Evolutionary conservation across 2,113 vertebrate species (phyloP).

Genomic region (Oryctolagus cuniculus): DNA sequence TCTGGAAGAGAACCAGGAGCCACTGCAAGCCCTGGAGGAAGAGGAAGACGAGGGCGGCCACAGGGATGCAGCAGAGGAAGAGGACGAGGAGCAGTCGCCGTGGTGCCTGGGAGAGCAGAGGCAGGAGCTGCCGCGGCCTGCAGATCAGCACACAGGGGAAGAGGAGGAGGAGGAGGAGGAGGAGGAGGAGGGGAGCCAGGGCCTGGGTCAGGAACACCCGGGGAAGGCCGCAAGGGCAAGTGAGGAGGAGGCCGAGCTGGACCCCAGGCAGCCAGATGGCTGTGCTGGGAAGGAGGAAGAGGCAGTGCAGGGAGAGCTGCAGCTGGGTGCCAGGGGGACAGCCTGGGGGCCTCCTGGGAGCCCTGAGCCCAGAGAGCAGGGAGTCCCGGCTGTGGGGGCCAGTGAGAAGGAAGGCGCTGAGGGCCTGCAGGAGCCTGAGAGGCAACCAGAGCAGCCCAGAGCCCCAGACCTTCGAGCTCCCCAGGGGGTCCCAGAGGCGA

Average conservation of each 20-base stretch:
- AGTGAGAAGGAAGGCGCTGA: not conserved
- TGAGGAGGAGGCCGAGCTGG: not conserved
- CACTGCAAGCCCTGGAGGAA: not conserved
- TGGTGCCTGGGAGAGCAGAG: conserved; percentile 4
- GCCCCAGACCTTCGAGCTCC: not conserved
- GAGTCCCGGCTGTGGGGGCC: not conserved
- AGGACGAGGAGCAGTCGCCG: not conserved
- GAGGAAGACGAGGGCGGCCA: not conserved
- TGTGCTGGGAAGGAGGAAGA: not conserved
- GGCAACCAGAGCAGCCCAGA: not conserved
- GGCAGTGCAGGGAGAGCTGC: no score
- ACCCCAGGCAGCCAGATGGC: not conserved
- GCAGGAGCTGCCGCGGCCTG: not conserved
- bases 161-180: no score
- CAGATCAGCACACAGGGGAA: not conserved
- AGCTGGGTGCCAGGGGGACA: not conserved
- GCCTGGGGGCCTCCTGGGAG: not conserved
- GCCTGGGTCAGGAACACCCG: not conserved
- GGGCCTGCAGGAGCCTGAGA: not conserved
- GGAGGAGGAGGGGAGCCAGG: not conserved
- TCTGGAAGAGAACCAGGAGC: not conserved
- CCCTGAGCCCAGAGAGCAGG: conserved; percentile 20
- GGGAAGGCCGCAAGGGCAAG: not conserved
- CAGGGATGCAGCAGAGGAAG: not conserved
- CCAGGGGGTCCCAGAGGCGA: not conserved